Evolutionary conservation across 92 coral and sea anemone species (phyloP).

Genomic region (Palythoa caribaeorum): DNA sequence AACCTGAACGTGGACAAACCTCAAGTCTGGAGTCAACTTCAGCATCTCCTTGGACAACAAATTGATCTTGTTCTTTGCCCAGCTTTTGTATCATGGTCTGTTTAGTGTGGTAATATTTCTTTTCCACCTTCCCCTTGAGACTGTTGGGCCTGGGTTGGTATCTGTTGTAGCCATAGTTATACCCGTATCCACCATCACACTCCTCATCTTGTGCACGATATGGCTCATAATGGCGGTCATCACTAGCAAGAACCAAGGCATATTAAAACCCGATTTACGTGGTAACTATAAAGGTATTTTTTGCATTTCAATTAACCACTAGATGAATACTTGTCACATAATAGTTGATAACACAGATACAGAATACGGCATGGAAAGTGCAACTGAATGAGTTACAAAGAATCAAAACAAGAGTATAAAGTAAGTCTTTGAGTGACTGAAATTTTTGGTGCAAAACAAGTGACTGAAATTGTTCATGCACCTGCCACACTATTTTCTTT

Average conservation of each 20-base stretch:
- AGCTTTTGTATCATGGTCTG: slow-evolving; percentile 91
- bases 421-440: no score
- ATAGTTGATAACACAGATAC: no score
- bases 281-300: no score
- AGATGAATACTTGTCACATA: neutral
- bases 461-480: no score
- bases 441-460: no score
- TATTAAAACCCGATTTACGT: no score
- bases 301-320: neutral
- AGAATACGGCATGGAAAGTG: no score
- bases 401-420: no score
- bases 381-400: no score
- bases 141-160: slow-evolving; percentile 89
- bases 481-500: no score
- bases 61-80: slow-evolving; percentile 95
- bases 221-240: slow-evolving; percentile 81
- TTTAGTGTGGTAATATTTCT: slow-evolving; percentile 95
- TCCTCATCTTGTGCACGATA: slow-evolving; percentile 85
- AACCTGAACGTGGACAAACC: slow-evolving; percentile 42
- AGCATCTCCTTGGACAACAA: slow-evolving; percentile 97
- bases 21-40: slow-evolving; percentile 98
- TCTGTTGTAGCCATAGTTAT: slow-evolving; percentile 86
- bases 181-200: slow-evolving; percentile 76
- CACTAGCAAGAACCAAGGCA: slow-evolving; percentile 52
- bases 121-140: slow-evolving; percentile 92